Evolutionary conservation across 2,113 vertebrate genomes (phyloP), one percentile per base, ranked within the genome.

Genomic region (Micromys minutus): DNA sequence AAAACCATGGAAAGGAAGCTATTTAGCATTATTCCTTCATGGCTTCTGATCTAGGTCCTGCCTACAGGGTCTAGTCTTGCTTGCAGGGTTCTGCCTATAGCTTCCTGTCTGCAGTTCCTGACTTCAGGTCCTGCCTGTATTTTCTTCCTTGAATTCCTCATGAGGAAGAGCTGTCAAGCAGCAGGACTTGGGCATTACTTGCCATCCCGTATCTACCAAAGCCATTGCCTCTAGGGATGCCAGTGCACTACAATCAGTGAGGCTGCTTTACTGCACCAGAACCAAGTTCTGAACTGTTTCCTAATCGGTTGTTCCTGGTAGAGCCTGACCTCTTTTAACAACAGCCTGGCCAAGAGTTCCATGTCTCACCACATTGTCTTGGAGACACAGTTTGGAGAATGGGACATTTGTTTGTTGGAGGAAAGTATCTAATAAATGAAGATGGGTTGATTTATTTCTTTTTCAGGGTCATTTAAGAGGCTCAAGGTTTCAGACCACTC

Each of bases 101-200:
- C 13, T 15, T 69, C 63, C 29, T 65, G 26, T 65, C 29, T 65
- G 63, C 10, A 65, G 63, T 4, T 65, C 67, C 34, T 69, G 67
- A 9, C 42, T 47, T 15, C 24, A 34, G 1, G 47, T 36, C 50
- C 9, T 79, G 36, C 19, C 50, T 80, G 50, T 8, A 80, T 36
- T 57, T 24, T 55, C 24, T 59, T 57, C 6, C 13, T 59, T 39
- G 22, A 39, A 1, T 39, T 59, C 21, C 52, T n/a, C n/a, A n/a
- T n/a, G n/a, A n/a, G n/a, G n/a, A n/a, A n/a, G n/a, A 65, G 59
- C 87, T 84, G 42, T 50, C 72, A 36, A 96, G 69, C 76, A 36
- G 15, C 45, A 81, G 83, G 84, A 6, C 15, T 65, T 94, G 26
- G 31, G 0, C 45, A 34, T 79, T n/a, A 34, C 47, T 13, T n/a